Evolutionary conservation across 1,140 invertebrate genomes (phyloP).

Genomic region (Plodia interpunctella): DNA sequence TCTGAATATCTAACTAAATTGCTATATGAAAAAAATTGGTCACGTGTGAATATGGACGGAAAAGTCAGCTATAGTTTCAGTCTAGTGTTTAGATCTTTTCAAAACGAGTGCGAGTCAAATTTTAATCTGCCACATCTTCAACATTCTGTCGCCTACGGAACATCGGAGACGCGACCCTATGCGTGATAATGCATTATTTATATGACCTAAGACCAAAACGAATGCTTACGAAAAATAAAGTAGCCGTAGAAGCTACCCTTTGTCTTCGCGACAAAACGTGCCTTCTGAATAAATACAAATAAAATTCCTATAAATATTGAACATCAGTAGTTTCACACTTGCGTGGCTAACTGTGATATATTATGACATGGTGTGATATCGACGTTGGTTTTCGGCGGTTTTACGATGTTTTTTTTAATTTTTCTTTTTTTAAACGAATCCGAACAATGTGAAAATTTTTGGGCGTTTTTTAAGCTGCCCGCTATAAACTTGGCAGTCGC

Average conservation of each 20-base stretch:
- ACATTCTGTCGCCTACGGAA: slow-evolving; percentile 28
- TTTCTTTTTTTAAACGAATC: slow-evolving; percentile 67
- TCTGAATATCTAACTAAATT: no score
- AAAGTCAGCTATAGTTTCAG: no score
- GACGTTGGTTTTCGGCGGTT: slow-evolving; percentile 43
- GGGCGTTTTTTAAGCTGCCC: neutral
- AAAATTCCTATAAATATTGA: slow-evolving; percentile 71
- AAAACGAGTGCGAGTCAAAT: neutral
- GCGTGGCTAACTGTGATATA: slow-evolving; percentile 59
- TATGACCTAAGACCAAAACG: slow-evolving; percentile 62
- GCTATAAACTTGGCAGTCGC: neutral
- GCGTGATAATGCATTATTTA: slow-evolving; percentile 75
- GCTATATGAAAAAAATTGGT: no score
- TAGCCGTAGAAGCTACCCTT: slow-evolving; percentile 37
- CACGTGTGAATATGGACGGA: no score
- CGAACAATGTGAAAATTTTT: slow-evolving; percentile 46
- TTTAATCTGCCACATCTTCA: neutral
- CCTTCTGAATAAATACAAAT: slow-evolving; percentile 67
- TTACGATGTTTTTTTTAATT: slow-evolving; percentile 47
- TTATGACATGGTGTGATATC: slow-evolving; percentile 56
- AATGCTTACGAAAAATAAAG: slow-evolving; percentile 65
- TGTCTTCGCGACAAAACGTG: slow-evolving; percentile 63
- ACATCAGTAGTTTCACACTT: slow-evolving; percentile 69
- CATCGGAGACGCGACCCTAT: slow-evolving; percentile 33
- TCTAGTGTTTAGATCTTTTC: neutral